A percentile compares a stretch with the other conserved stretches of the same genome.
Conservation (phyloP, 2,113 vertebrate genomes). For the Sula dactylatra region DNA sequence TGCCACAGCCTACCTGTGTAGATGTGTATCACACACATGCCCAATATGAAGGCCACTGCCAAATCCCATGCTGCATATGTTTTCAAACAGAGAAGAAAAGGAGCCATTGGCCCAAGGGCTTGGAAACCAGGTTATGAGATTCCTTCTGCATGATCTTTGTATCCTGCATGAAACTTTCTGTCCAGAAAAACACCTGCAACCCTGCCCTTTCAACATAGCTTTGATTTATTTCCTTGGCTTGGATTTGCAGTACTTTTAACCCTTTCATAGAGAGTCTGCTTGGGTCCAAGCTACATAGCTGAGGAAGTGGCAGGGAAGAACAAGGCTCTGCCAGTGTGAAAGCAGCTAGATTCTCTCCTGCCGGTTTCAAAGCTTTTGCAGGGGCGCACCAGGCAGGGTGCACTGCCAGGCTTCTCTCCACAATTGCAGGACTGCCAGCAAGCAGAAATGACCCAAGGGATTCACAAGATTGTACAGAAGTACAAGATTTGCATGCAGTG, state of each 20-base stretch:
- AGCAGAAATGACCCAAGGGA: neutral
- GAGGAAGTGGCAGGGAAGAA: neutral
- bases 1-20: neutral
- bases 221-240: neutral
- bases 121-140: neutral
- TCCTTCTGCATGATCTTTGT: neutral
- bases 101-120: neutral
- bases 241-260: neutral
- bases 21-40: neutral
- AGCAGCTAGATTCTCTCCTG: neutral
- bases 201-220: neutral
- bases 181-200: neutral
- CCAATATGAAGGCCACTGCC: neutral
- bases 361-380: neutral
- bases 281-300: neutral
- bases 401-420: neutral
- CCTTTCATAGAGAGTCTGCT: neutral
- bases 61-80: neutral
- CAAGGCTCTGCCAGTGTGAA: neutral
- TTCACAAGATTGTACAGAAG: neutral
- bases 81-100: neutral
- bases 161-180: neutral
- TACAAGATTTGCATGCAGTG: neutral
- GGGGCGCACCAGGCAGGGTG: neutral
- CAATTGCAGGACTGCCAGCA: neutral